phyloP scores from a whole-genome alignment of 2,797 vertebrate genomes.

The Platalea minor region DNA sequence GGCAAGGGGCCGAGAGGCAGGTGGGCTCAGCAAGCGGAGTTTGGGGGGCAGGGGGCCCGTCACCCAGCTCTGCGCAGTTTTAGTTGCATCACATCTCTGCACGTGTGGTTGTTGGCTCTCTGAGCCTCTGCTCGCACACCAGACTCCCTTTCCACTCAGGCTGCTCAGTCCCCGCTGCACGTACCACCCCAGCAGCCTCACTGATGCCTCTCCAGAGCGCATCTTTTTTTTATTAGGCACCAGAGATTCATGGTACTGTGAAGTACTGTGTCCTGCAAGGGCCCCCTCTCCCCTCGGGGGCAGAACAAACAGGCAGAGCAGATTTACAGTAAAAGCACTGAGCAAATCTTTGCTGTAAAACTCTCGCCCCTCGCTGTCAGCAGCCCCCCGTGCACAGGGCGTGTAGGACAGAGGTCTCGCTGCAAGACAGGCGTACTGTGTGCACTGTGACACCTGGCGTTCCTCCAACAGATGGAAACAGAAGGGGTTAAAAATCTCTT shows the following conservation, averaged over 20 bases:
- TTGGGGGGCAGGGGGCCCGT: accelerated
- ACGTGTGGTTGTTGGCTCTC: not conserved
- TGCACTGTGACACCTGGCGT: not conserved
- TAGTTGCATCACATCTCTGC: not conserved
- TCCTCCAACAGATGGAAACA: not conserved
- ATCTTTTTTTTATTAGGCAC: too few species aligned
- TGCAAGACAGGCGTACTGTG: not conserved
- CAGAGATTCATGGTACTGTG: not conserved
- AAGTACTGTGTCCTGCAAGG: not conserved
- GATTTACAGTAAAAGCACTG: not conserved
- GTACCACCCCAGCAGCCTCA: not conserved
- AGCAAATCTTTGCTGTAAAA: not conserved
- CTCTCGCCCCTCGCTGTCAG: not conserved
- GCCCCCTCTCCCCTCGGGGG: not conserved
- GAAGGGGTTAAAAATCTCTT: not conserved
- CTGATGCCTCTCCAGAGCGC: too few species aligned
- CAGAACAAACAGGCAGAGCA: not conserved
- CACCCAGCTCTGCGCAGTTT: not conserved
- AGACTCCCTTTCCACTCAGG: not conserved
- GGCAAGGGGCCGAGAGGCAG: not conserved
- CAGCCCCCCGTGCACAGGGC: accelerated
- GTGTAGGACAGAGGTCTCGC: not conserved
- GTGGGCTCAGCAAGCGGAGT: not conserved
- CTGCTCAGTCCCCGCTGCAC: not conserved
- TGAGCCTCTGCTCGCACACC: not conserved